Evolutionary conservation across 2,113 vertebrate species (phyloP), one percentile per base, ranked within the genome.

Genomic region (Melanotaenia duboulayi): DNA sequence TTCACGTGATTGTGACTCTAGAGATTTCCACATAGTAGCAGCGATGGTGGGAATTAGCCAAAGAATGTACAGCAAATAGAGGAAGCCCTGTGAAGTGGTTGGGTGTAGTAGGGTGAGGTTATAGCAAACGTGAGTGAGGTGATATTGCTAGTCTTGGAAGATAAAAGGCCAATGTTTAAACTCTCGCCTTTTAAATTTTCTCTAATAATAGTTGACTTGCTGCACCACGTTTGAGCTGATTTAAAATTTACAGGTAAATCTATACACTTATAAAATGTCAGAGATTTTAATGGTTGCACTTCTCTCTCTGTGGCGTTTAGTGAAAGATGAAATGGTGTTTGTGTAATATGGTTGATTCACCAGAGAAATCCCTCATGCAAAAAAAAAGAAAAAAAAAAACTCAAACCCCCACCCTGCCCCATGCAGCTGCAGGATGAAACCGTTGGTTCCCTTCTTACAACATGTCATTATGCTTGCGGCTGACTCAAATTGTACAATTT

Each of bases 361-460:
- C 70, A 71, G 59, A 67, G 25, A 82, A 67, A 58, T 64, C 82
- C 52, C 67, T 76, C 55, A 67, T 83, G 77, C 78, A 85, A 58
- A 81, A 61, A 60, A 68, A 20, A 56, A 68, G 84, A 58, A 81
- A 61, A 60, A 68, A 19, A 52, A 69, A 64, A 23, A 60, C 4
- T 24, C 37, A 13, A 24, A n/a, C 69, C 42, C 39, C 71, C 71
- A 42, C 58, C 78, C 54, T 44, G 22, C 57, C 39, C 22, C n/a
- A 40, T 62, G 75, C 81, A 90, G 84, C 87, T 90, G 89, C 90
- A 80, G 57, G 67, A 35, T 64, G 71, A 74, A 85, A 87, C 71
- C n/a, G 80, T 87, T 83, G 76, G 46, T 73, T 46, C 74, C 56
- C 46, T 48, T 74, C 52, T 65, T 12, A 65, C 61, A 61, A 35